Evolutionary conservation across 2,113 vertebrate genomes (phyloP), one percentile per base, ranked within the genome.

Genomic region (Hassar affinis): DNA sequence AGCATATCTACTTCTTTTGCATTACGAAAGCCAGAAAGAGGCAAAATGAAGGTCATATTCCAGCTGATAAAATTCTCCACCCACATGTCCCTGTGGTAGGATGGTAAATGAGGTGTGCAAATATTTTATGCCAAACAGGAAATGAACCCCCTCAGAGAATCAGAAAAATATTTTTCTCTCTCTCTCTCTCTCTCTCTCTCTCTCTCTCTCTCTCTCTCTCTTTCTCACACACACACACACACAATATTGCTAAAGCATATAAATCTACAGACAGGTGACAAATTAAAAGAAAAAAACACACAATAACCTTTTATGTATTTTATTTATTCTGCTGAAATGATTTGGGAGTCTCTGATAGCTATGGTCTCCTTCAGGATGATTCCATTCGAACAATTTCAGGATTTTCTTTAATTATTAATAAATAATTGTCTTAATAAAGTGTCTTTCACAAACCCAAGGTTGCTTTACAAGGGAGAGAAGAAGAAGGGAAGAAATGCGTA

Each of bases 91-190:
- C 59, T 33, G 57, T 27, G 56, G 22, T 79, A 79, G 27, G 6
- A 79, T 59, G 57, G 35, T 25, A 62, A 49, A 64, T 17, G 78
- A 18, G 78, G 42, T 79, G 56, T 42, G 25, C 54, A 59, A 35
- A 35, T 42, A n/a, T 78, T 56, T 78, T 57, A 35, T 57, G 54
- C n/a, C 20, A 61, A 78, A 78, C 77, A 79, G 38, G 77, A 79
- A 61, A 61, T 47, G 14, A 61, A 59, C 17, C 35, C 27, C 56
- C 25, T 61, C 56, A 57, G 52, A 42, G 20, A 38, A 38, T 33
- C 35, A 56, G 17, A 52, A 69, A n/a, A 30, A 14, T 27, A 30
- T 5, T 20, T 18, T 12, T 2, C 5, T 68, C 33, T 14, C 27
- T 30, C 61, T 35, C 6, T 66, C 6, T 38, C 25, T 71, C 42